Evolutionary conservation across 2,797 vertebrate genomes (phyloP).

Genomic region (Ataeniobius toweri): DNA sequence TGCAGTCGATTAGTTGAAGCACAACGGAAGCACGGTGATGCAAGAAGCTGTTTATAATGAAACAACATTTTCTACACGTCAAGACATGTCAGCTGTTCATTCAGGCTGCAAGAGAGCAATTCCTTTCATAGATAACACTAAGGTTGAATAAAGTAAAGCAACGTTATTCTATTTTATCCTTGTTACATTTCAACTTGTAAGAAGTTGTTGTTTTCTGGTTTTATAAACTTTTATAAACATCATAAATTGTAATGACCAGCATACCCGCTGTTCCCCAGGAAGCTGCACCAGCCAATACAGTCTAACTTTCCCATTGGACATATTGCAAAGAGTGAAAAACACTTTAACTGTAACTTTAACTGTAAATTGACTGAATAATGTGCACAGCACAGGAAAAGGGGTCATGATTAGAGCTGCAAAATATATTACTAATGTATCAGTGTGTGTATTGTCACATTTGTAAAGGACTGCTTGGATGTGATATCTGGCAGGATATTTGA

Average conservation of each 20-base stretch:
- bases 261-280: background rate
- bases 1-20: no score
- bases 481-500: no score
- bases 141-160: background rate
- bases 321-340: no score
- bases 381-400: no score
- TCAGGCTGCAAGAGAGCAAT: background rate
- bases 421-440: no score
- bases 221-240: background rate
- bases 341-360: no score
- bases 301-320: no score
- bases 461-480: no score
- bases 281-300: background rate
- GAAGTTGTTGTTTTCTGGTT: background rate
- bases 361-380: no score
- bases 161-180: background rate
- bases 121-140: background rate
- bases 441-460: no score
- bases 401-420: no score
- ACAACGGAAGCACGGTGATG: background rate
- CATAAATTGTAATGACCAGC: background rate
- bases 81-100: background rate
- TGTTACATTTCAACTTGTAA: background rate
- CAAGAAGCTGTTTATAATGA: background rate
- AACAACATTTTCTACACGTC: background rate